These are phyloP conservation scores for Felis chaus DNA, from an alignment of 2,113 vertebrate species.

Conservation along the genomic window DNA sequence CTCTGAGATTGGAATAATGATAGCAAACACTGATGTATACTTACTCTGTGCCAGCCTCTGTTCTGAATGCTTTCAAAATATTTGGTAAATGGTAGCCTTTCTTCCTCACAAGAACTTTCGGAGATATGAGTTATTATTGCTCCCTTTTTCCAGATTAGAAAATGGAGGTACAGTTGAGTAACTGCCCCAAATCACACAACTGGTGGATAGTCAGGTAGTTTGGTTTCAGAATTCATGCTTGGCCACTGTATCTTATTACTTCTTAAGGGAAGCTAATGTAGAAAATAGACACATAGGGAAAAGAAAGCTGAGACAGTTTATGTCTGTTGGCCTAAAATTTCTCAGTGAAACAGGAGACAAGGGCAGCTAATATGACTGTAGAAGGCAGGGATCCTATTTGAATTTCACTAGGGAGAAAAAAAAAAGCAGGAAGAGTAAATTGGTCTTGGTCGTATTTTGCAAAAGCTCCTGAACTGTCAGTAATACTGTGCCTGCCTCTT, in stretches of 20 bases:
- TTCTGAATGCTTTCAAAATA: neutral
- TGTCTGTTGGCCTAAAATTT: neutral
- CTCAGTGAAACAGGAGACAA: neutral
- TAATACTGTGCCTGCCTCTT: neutral
- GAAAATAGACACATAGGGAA: neutral
- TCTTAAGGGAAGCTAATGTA: neutral
- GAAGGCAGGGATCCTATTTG: neutral
- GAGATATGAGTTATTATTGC: neutral
- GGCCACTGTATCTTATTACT: neutral
- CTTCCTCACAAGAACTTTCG: neutral
- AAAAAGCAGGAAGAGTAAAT: neutral
- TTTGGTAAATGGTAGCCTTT: neutral
- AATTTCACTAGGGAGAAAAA: neutral
- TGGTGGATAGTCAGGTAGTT: neutral
- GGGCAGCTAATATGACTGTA: neutral
- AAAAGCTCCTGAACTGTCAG: neutral
- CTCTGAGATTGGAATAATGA: neutral
- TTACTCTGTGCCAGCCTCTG: neutral
- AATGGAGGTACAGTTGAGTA: neutral
- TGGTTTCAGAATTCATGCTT: neutral
- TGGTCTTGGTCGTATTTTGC: neutral
- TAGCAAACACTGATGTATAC: neutral
- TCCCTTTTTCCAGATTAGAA: neutral
- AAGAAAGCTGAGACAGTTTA: neutral
- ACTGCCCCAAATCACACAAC: neutral